These are phyloP conservation scores for Drosophila willistoni DNA, from an alignment of 1,140 invertebrate genomes.

Conservation along the genomic window DNA sequence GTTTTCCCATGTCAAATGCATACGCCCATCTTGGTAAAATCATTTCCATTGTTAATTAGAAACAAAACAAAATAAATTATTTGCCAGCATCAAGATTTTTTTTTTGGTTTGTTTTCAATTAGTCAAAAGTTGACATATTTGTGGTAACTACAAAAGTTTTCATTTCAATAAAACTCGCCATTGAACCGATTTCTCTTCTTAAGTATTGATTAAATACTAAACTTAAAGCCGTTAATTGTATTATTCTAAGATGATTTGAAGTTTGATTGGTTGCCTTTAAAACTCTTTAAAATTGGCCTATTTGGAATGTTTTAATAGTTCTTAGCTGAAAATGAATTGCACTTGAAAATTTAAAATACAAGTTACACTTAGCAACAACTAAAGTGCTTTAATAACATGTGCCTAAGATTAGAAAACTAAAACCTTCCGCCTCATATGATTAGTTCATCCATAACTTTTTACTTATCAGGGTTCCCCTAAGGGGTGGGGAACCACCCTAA, in stretches of 20 bases:
- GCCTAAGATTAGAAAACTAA: neutral
- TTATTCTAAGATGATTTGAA: too few species aligned
- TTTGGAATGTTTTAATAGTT: too few species aligned
- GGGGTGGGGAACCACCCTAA: too few species aligned
- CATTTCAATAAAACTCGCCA: too few species aligned
- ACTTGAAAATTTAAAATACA: too few species aligned
- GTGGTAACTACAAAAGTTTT: neutral
- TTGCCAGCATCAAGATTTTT: constrained; percentile 1
- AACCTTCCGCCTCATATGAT: neutral
- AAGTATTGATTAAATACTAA: too few species aligned
- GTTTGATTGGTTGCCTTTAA: too few species aligned
- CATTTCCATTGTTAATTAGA: constrained; percentile 23
- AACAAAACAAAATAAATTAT: constrained; percentile 10
- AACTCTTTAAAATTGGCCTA: too few species aligned
- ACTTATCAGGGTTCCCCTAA: neutral
- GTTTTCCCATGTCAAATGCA: constrained; percentile 19
- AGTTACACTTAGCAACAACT: neutral
- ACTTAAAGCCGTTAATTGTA: too few species aligned
- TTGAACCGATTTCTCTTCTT: too few species aligned
- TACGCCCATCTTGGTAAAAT: constrained; percentile 5
- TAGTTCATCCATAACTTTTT: neutral
- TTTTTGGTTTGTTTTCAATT: constrained; percentile 10
- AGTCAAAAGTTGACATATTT: constrained; percentile 11
- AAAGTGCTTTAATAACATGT: neutral
- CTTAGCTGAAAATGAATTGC: too few species aligned